A percentile compares a stretch with the other conserved stretches of the same genome.
Conservation (phyloP, 2,888 invertebrate species). For the Phalera bucephala region DNA sequence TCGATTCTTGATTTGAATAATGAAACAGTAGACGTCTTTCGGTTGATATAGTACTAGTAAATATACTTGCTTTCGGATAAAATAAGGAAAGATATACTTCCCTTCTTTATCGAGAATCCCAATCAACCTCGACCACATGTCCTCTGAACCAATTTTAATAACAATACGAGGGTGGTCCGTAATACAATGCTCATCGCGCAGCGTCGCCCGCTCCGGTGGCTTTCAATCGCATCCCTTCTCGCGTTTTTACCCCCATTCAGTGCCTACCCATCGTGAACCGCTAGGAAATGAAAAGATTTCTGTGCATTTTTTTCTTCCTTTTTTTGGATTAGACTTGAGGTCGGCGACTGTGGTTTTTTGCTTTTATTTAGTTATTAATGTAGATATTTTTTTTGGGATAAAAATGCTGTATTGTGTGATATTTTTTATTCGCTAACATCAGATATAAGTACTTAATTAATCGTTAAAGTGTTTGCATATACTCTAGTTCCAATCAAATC, state of each 20-base stretch:
- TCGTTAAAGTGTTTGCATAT: too few species aligned
- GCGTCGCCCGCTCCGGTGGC: conserved; percentile 52
- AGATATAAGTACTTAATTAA: too few species aligned
- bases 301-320: conserved; percentile 45
- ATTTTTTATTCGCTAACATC: too few species aligned
- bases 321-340: conserved; percentile 19
- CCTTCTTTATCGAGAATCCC: background rate
- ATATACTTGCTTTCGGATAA: too few species aligned
- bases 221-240: conserved; percentile 56
- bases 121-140: background rate
- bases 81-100: too few species aligned
- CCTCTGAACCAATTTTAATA: conserved; percentile 37
- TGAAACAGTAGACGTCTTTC: too few species aligned
- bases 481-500: too few species aligned
- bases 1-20: too few species aligned
- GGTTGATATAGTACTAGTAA: too few species aligned
- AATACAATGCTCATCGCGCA: conserved; percentile 52
- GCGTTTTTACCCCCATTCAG: conserved; percentile 42
- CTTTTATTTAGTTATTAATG: too few species aligned
- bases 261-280: conserved; percentile 38
- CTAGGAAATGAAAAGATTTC: conserved; percentile 60
- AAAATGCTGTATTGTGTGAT: too few species aligned
- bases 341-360: conserved; percentile 7
- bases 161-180: conserved; percentile 37
- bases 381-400: too few species aligned